Evolutionary conservation across 2,113 vertebrate genomes (phyloP).

Genomic region (Cynocephalus volans): DNA sequence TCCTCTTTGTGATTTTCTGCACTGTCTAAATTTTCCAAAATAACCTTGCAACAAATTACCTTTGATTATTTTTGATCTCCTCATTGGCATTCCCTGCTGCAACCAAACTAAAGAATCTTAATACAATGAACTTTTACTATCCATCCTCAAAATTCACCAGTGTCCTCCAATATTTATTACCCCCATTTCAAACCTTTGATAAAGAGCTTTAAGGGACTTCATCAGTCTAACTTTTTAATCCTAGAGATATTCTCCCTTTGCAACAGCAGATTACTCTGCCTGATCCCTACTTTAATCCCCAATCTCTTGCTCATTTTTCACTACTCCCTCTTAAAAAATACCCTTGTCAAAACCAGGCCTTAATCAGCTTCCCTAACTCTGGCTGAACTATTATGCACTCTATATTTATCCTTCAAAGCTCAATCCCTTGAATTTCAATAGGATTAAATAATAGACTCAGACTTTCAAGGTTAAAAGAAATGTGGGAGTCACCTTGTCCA

Average conservation of each 20-base stretch:
- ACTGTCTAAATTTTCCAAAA: conserved; percentile 4
- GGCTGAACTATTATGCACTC: background rate
- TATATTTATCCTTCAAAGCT: conserved; percentile 54
- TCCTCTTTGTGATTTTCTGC: background rate
- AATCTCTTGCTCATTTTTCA: conserved; percentile 48
- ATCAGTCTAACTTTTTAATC: conserved; percentile 3
- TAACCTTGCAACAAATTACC: conserved; percentile 1
- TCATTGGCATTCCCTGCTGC: background rate
- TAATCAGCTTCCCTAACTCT: conserved; percentile 31
- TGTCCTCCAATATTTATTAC: background rate
- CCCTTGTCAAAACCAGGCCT: conserved; percentile 8
- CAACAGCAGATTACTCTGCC: background rate
- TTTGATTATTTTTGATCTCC: background rate
- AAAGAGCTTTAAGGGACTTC: conserved; percentile 3
- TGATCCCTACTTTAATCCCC: background rate
- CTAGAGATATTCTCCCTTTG: background rate
- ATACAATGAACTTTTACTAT: background rate
- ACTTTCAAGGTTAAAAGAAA: conserved; percentile 49
- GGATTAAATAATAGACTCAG: conserved; percentile 43
- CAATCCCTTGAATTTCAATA: conserved; percentile 47
- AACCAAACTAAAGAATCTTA: conserved; percentile 4
- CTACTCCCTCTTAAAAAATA: background rate
- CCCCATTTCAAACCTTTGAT: conserved; percentile 6
- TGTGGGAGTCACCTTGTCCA: background rate
- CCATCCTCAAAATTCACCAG: conserved; percentile 18